phyloP scores from a whole-genome alignment of 1,140 invertebrate genomes.

The Papilio aristodemus region DNA sequence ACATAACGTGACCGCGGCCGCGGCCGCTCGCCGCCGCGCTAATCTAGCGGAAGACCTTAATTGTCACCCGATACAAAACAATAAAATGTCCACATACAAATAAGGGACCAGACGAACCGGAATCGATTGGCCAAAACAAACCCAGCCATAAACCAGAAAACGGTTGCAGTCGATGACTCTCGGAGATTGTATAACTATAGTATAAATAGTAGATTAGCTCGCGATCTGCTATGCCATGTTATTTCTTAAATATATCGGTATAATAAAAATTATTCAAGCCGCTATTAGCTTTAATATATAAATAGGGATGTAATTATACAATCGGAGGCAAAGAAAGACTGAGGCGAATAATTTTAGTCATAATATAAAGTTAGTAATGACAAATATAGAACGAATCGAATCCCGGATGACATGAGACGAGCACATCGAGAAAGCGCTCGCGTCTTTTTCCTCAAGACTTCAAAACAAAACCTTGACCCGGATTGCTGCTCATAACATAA shows the following conservation, averaged over 20 bases:
- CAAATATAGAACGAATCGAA: conserved; percentile 20
- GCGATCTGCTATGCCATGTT: no score
- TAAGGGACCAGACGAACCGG: neutral
- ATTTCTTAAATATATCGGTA: no score
- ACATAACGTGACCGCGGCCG: conserved; percentile 59
- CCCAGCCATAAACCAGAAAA: neutral
- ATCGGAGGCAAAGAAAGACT: neutral
- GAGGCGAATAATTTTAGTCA: neutral
- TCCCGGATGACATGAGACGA: conserved; percentile 28
- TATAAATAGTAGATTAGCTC: no score
- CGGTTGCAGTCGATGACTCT: neutral
- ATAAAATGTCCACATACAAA: conserved; percentile 23
- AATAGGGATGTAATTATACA: neutral
- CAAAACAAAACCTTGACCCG: conserved; percentile 65
- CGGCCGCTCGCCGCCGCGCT: conserved; percentile 45
- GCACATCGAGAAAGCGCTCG: conserved; percentile 13
- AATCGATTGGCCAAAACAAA: conserved; percentile 1
- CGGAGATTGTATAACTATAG: neutral
- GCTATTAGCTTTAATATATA: neutral
- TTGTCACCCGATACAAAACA: conserved; percentile 43
- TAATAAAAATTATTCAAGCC: neutral
- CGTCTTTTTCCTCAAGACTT: conserved; percentile 53
- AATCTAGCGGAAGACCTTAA: conserved; percentile 54
- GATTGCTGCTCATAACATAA: conserved; percentile 49
- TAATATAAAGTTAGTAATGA: neutral